These are phyloP conservation scores for Urocynchramus pylzowi DNA, from an alignment of 2,113 vertebrate genomes.

Conservation along the genomic window DNA sequence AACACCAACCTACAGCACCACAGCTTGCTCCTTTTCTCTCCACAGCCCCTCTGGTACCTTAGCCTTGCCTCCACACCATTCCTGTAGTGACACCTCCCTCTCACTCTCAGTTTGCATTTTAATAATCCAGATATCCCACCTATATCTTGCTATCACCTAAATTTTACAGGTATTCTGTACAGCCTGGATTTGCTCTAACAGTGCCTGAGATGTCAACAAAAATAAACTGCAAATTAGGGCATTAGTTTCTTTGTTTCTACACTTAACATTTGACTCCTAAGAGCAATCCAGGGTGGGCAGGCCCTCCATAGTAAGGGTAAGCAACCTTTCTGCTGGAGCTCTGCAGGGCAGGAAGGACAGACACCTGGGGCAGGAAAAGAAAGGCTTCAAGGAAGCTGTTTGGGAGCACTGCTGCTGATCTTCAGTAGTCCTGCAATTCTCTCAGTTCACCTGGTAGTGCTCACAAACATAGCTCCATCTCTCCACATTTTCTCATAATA, in stretches of 20 bases:
- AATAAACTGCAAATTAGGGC: neutral
- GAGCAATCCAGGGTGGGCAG: neutral
- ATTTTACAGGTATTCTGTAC: neutral
- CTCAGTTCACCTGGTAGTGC: neutral
- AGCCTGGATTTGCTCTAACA: neutral
- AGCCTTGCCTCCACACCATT: neutral
- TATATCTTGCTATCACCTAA: neutral
- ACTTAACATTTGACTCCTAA: neutral
- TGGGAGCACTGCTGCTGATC: neutral
- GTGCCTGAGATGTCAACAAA: neutral
- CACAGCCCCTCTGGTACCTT: rapidly evolving
- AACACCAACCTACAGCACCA: neutral
- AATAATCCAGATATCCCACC: neutral
- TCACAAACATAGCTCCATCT: neutral
- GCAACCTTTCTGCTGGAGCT: neutral
- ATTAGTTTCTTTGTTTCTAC: neutral
- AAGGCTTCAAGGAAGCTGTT: neutral
- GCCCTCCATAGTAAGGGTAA: neutral
- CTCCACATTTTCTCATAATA: neutral
- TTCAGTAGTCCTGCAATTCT: neutral
- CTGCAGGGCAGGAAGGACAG: neutral
- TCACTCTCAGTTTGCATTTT: neutral
- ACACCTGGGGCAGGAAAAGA: neutral
- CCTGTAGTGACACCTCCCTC: neutral
- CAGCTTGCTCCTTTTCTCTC: neutral